These are phyloP conservation scores for Zaprionus obscuricornis DNA, from an alignment of 2,888 invertebrate species.

Conservation along the genomic window DNA sequence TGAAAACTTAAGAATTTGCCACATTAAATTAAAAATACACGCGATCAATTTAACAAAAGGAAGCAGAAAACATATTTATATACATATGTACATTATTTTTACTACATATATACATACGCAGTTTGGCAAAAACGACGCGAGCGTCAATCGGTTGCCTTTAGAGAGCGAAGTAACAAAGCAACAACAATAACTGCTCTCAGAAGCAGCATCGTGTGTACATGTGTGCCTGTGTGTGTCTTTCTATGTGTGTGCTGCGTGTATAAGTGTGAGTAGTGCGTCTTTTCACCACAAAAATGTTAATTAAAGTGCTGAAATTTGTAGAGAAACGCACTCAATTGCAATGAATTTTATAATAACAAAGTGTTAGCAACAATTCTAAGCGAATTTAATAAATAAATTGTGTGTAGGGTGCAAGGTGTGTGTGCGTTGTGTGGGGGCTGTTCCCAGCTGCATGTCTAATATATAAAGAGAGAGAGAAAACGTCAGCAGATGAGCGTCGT, in stretches of 20 bases:
- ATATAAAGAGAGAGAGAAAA: too few species aligned
- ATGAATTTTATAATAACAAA: conserved; percentile 26
- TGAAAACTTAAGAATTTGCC: conserved; percentile 13
- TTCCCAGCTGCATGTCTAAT: neutral
- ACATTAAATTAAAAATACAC: neutral
- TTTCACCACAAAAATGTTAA: conserved; percentile 67
- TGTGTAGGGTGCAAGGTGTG: conserved; percentile 9
- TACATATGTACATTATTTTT: conserved; percentile 9
- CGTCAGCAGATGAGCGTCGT: too few species aligned
- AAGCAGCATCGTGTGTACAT: conserved; percentile 53
- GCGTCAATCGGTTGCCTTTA: conserved; percentile 15
- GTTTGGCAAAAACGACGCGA: conserved; percentile 32
- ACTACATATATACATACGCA: conserved; percentile 11
- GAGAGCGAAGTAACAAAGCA: conserved; percentile 30
- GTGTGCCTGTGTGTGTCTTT: conserved; percentile 28
- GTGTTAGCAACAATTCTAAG: conserved; percentile 15
- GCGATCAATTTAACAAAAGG: conserved; percentile 14
- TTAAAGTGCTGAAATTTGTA: conserved; percentile 47
- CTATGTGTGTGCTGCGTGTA: conserved; percentile 17
- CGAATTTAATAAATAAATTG: conserved; percentile 20
- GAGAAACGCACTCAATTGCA: conserved; percentile 24
- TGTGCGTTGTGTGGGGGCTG: conserved; percentile 15
- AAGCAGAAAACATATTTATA: conserved; percentile 2
- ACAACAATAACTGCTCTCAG: conserved; percentile 33
- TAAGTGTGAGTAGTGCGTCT: conserved; percentile 26